phyloP scores from a whole-genome alignment of 2,113 vertebrate species.

The Pontoporia blainvillei region DNA sequence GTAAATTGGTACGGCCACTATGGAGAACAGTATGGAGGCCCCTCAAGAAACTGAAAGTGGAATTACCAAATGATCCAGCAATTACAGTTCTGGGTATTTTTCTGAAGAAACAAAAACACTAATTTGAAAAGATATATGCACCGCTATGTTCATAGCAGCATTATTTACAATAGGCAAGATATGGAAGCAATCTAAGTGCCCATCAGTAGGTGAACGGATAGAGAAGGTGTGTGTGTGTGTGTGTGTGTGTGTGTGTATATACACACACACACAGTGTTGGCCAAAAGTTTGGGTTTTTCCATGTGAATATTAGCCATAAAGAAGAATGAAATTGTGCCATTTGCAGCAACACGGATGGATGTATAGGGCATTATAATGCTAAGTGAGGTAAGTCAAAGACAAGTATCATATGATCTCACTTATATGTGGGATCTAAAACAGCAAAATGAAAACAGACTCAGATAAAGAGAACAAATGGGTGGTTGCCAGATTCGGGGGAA shows the following conservation, averaged over 20 bases:
- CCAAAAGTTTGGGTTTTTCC: no score
- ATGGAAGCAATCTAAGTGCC: no score
- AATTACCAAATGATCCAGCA: neutral
- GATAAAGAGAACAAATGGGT: neutral
- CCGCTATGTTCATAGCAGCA: neutral
- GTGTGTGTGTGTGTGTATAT: rapidly evolving
- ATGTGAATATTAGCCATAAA: neutral
- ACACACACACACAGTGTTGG: no score
- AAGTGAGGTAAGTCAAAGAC: neutral
- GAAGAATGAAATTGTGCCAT: neutral
- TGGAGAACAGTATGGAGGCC: neutral
- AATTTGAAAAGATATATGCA: neutral
- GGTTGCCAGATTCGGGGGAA: neutral
- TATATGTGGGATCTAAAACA: neutral
- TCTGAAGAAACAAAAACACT: neutral
- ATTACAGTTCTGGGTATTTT: neutral
- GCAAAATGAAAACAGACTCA: neutral
- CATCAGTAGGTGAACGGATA: neutral
- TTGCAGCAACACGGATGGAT: neutral
- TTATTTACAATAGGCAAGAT: neutral
- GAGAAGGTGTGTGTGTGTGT: neutral
- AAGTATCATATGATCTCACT: neutral
- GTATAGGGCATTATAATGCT: neutral
- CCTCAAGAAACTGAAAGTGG: neutral
- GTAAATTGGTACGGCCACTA: neutral